Base-by-base conservation (phyloP, 1,140 invertebrate species). In the Atopsyche davidsoni region DNA sequence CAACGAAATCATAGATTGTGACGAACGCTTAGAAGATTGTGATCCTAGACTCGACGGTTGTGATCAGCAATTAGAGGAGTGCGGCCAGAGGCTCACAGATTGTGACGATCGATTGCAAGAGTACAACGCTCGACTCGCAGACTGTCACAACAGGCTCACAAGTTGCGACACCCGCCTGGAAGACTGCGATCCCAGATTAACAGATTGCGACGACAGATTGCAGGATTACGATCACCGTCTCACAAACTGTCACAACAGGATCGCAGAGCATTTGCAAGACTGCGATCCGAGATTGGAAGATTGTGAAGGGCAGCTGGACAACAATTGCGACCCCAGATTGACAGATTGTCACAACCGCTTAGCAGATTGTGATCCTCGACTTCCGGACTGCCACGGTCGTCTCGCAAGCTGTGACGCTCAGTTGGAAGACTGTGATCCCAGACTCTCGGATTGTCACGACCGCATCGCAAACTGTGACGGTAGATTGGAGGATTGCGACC, bases 401-500 rank as follows among this genome's bases (percentile, higher is more conserved):
- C 11, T 39, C 10, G n/a, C 14, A 16, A 11, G 24, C n/a, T 40
- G 46, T 21, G 40, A 50, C 13, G 28, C 19, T 19, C 48, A 44
- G 17, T 24, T 51, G 32, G 13, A 11, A 13, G 41, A 51, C 31
- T 51, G 48, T 13, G 48, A 51, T 23, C 34, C 10, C 3, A 22
- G 22, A 13, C n/a, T n/a, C n/a, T n/a, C n/a, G 24, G 6, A 28
- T n/a, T 28, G 24, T n/a, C 24, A 28, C 6, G 24, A 28, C n/a
- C 24, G 18, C 3, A 14, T 47, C 4, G n/a, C 9, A 16, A 22
- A 47, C 14, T 47, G 45, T 18, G 32, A 46, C 1, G 45, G 39
- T 34, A 38, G 31, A 10, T 28, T 53, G 17, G 32, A 22, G 16
- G 23, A 51, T n/a, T 55, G 23, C 41, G 46, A 31, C 46, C 25